Base-by-base conservation (phyloP, 2,797 vertebrate genomes). In the Danio choprae region DNA sequence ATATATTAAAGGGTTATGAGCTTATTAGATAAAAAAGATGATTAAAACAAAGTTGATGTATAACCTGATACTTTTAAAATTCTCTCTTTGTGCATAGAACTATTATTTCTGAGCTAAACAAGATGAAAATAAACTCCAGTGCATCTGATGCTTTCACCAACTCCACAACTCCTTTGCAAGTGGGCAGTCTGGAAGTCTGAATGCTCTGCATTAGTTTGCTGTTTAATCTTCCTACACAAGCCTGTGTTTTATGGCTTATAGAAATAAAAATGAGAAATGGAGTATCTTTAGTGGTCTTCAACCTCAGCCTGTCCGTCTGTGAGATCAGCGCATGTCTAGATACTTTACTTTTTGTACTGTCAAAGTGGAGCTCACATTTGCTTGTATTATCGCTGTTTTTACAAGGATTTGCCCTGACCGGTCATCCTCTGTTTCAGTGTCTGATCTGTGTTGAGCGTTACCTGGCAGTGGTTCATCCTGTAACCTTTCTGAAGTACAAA, bases 381-480 rank as follows among this genome's bases (percentile, higher is more conserved):
- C n/a, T n/a, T n/a, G n/a, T n/a, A n/a, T n/a, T n/a, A n/a, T n/a
- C n/a, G n/a, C n/a, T n/a, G n/a, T 74, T 65, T 41, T 10, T 16
- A 15, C 2, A 12, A 40, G 77, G 44, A 41, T n/a, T 62, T 6
- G 18, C 67, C 38, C 46, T 13, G 4, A 59, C 55, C 0, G 53
- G 56, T 13, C 67, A 12, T 22, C 67, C 74, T 48, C 44, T 78
- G 20, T 84, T 87, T 59, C 82, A 81, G 74, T 9, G 53, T 40
- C 18, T 65, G 43, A 48, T 87, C 0, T 79, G 80, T 76, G 12
- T 85, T 10, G 84, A 85, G n/a, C 60, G 73, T 50, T 87, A 76
- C 58, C 16, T 85, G 41, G 84, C 82, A 1, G 84, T 87, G 22
- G 6, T 84, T 74, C 58, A 62, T 48, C 72, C 72, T 62, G 22